These are phyloP conservation scores for Syrrhaptes paradoxus DNA, from an alignment of 2,113 vertebrate species.

Conservation along the genomic window DNA sequence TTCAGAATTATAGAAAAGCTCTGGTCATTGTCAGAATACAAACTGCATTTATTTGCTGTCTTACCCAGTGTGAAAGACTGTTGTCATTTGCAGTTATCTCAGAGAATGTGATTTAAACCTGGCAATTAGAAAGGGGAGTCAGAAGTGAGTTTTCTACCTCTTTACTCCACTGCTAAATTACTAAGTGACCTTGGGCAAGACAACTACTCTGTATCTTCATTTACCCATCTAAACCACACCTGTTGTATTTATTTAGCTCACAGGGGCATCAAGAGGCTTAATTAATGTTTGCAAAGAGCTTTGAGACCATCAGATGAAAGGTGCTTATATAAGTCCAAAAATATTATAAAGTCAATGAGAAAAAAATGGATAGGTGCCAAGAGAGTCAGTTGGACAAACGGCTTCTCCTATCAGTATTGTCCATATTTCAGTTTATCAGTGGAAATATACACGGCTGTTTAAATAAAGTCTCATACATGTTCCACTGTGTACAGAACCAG, in stretches of 20 bases:
- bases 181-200: constrained; percentile 34
- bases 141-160: not conserved
- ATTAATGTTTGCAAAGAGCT: constrained; percentile 66
- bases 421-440: constrained; percentile 55
- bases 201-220: constrained; percentile 10
- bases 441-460: constrained; percentile 26
- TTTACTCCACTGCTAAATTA: not conserved
- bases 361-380: not conserved
- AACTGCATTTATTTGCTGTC: not conserved
- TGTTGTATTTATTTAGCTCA: constrained; percentile 55
- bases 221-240: constrained; percentile 26
- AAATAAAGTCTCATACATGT: constrained; percentile 39
- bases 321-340: constrained; percentile 38
- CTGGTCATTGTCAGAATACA: not conserved
- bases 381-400: not conserved
- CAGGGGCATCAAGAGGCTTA: constrained; percentile 52
- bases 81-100: not conserved
- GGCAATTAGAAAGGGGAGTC: not conserved
- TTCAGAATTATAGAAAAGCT: not conserved
- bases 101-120: not conserved
- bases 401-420: constrained; percentile 49
- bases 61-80: not conserved
- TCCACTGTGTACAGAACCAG: constrained; percentile 4
- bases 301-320: constrained; percentile 58
- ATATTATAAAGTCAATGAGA: constrained; percentile 16